Percentiles rank a stretch among this genome's conserved stretches.
phyloP scores from a whole-genome alignment of 1,140 invertebrate species.

The Bombus ignitus region DNA sequence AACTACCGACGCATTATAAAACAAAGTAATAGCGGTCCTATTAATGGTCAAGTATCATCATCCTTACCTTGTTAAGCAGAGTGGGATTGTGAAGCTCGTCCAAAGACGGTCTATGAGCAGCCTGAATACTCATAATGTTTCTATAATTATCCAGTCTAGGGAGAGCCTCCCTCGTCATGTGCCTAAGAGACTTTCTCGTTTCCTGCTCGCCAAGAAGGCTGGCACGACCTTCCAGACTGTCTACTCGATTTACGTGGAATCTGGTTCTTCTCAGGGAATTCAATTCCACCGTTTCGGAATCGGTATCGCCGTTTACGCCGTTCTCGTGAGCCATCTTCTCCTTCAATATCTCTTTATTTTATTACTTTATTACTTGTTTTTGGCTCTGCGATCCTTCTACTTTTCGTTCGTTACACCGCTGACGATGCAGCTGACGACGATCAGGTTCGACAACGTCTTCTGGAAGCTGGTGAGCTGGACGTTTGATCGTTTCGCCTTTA shows the following conservation, averaged over 20 bases:
- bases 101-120: conserved; percentile 93
- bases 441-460: background rate
- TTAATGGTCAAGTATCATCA: conserved; percentile 50
- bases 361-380: background rate
- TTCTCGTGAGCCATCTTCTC: conserved; percentile 77
- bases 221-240: conserved; percentile 80
- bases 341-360: background rate
- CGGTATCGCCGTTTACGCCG: conserved; percentile 68
- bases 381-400: too few species aligned
- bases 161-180: conserved; percentile 95
- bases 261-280: conserved; percentile 80
- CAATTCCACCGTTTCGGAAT: conserved; percentile 77
- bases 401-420: background rate
- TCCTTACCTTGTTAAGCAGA: conserved; percentile 89
- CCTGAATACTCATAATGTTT: conserved; percentile 95
- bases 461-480: background rate
- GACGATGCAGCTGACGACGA: background rate
- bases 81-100: conserved; percentile 96
- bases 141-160: conserved; percentile 96
- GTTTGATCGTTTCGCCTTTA: conserved; percentile 26
- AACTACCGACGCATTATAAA: conserved; percentile 28
- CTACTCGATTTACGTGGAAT: conserved; percentile 85
- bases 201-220: conserved; percentile 81
- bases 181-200: conserved; percentile 84
- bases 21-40: conserved; percentile 38